Evolutionary conservation across 2,888 invertebrate genomes (phyloP).

Genomic region (Melikaiella ostensackeni): DNA sequence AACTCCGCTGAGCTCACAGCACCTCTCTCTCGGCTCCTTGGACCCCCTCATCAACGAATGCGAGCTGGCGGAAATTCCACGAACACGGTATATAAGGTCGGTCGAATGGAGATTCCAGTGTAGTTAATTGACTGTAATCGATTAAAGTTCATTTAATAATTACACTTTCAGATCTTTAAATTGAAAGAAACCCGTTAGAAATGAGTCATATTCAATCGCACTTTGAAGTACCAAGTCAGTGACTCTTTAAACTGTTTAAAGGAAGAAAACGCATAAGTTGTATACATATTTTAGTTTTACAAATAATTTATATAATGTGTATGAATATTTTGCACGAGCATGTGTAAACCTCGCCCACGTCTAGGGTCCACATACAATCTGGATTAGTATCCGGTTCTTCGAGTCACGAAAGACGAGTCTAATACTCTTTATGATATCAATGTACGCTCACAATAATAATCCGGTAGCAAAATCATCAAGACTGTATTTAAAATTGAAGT

Average conservation of each 20-base stretch:
- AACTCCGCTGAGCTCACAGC: no score
- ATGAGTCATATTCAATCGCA: neutral
- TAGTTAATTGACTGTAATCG: neutral
- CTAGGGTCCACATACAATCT: constrained; percentile 64
- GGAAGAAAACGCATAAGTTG: neutral
- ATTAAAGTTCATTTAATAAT: neutral
- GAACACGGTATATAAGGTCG: no score
- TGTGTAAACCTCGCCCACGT: constrained; percentile 59
- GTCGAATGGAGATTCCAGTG: no score
- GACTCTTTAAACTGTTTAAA: neutral
- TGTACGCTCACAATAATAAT: constrained; percentile 54
- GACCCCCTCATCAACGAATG: no score
- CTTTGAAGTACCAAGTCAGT: neutral
- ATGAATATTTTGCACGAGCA: neutral
- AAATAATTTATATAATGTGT: neutral
- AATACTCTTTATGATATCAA: constrained; percentile 52
- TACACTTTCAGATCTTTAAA: neutral
- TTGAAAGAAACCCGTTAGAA: neutral
- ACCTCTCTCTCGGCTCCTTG: no score
- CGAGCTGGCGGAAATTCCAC: no score
- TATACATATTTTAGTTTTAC: neutral
- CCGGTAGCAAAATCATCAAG: constrained; percentile 56
- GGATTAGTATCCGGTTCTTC: constrained; percentile 65
- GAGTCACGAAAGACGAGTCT: constrained; percentile 52
- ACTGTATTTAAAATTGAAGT: neutral